Evolutionary conservation across 2,888 invertebrate genomes (phyloP), one percentile per base, ranked within the genome.

Genomic region (Hetaerina titia): DNA sequence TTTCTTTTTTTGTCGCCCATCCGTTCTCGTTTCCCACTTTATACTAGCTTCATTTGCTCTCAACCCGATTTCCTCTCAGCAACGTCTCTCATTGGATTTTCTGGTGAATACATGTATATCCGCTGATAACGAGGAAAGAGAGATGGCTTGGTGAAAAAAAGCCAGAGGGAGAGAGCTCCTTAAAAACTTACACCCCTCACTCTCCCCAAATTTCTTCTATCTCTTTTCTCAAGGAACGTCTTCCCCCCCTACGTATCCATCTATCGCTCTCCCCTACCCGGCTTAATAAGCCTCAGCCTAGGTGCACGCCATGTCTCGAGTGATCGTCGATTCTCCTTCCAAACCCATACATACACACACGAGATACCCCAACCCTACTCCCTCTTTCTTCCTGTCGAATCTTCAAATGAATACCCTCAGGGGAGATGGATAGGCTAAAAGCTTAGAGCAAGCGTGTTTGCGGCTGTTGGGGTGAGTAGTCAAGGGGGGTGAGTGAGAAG

Each of bases 341-440:
- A 13, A 7, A 4, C 45, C 45, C 45, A 45, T 45, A 45, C 45
- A 45, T 45, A 31, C 81, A 7, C 81, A 31, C 25, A 31, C 81
- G 31, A 31, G 31, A 81, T 81, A 81, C 81, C 81, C 69, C 31
- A 31, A 2, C 31, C 81, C 25, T 81, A 25, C 31, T 31, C 31
- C 15, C 25, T 8, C 25, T 25, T 25, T 74, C 74, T 1, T 74
- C 74, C 74, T 81, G 81, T 81, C 81, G 81, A 81, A 81, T 81
- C 81, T 81, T 81, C 81, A 81, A 81, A 81, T 81, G 81, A 90
- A 69, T n/a, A 64, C 92, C 92, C 92, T 69, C 9, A 56, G 57
- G 92, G 92, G 92, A 69, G 56, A 56, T 69, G 81, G 81, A 81
- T 56, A 45, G 92, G 25, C 92, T 69, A 74, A 92, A 31, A 92